Conservation (phyloP, 2,888 invertebrate genomes). For the Bellardia pandia region DNA sequence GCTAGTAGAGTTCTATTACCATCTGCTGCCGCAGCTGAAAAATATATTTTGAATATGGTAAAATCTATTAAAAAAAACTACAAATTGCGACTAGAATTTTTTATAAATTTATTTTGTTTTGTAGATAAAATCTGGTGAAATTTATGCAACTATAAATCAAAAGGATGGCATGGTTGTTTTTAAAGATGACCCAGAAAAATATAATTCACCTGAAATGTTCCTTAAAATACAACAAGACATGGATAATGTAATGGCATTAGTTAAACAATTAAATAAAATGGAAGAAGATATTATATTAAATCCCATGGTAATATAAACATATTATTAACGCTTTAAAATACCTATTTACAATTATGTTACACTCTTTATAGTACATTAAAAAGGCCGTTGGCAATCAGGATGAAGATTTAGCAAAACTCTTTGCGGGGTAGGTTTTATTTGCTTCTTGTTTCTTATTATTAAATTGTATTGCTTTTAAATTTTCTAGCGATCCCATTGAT, state of each 20-base stretch:
- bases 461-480: background rate
- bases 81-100: background rate
- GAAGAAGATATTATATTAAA: conserved; percentile 97
- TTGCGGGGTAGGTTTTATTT: conserved; percentile 79
- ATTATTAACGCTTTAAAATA: background rate
- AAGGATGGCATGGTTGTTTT: conserved; percentile 99
- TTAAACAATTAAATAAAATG: conserved; percentile 95
- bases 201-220: conserved; percentile 94
- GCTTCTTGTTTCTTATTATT: background rate
- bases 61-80: conserved; percentile 74
- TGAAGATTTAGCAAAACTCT: conserved; percentile 85
- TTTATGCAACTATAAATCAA: conserved; percentile 98
- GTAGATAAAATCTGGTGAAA: conserved; percentile 98
- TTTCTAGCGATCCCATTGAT: conserved; percentile 82
- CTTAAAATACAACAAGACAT: conserved; percentile 94
- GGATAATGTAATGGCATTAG: conserved; percentile 93
- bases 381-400: conserved; percentile 87
- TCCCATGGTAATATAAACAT: conserved; percentile 87
- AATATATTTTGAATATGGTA: conserved; percentile 97
- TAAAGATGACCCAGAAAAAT: conserved; percentile 97
- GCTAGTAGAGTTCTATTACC: conserved; percentile 93
- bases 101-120: background rate
- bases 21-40: conserved; percentile 94
- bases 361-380: conserved; percentile 86
- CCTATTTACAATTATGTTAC: background rate